phyloP scores from a whole-genome alignment of 92 coral and sea anemone genomes.

The Palythoa heliodiscus region DNA sequence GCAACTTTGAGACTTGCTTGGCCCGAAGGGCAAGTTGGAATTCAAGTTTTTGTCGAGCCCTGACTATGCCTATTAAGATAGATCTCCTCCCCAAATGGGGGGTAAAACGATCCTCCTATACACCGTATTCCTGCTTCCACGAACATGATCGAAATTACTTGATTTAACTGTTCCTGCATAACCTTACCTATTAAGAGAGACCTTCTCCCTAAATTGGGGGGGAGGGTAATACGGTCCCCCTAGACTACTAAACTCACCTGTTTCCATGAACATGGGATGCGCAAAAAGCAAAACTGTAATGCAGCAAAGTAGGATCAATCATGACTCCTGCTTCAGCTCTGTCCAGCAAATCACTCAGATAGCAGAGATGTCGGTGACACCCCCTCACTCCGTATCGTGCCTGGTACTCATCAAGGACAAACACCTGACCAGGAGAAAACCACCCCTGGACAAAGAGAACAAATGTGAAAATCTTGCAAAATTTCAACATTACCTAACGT shows the following conservation, averaged over 20 bases:
- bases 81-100: no score
- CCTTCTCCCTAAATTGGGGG: no score
- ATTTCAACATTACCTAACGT: no score
- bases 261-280: conserved; percentile 99
- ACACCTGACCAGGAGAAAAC: conserved; percentile 98
- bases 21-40: no score
- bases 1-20: no score
- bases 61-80: no score
- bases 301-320: conserved; percentile 96
- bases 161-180: no score
- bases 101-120: no score
- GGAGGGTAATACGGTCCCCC: background rate
- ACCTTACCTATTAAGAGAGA: background rate
- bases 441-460: conserved; percentile 71
- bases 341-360: conserved; percentile 85
- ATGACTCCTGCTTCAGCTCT: conserved; percentile 80
- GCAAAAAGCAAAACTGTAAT: conserved; percentile 98
- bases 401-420: conserved; percentile 97
- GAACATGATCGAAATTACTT: no score
- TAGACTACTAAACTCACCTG: conserved; percentile 53
- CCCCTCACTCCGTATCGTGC: conserved; percentile 99
- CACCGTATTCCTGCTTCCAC: no score
- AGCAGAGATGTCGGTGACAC: conserved; percentile 91
- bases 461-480: background rate
- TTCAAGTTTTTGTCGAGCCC: no score